These are phyloP conservation scores for Xiphophorus couchianus DNA, from an alignment of 2,113 vertebrate genomes.

Conservation along the genomic window DNA sequence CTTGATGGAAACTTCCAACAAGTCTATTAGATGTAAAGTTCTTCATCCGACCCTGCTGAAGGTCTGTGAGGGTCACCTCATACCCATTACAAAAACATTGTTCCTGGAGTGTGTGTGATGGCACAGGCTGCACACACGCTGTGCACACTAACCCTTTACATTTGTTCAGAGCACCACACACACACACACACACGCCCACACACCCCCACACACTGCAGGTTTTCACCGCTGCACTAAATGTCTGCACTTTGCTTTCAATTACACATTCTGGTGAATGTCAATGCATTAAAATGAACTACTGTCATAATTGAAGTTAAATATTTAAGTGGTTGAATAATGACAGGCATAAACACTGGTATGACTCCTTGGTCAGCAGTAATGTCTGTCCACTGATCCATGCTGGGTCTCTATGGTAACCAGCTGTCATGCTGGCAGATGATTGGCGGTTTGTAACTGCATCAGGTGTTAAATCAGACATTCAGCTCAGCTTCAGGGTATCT, in stretches of 20 bases:
- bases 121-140: neutral
- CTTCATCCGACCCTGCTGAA: neutral
- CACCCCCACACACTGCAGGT: neutral
- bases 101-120: neutral
- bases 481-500: too few species aligned
- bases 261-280: neutral
- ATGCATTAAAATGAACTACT: too few species aligned
- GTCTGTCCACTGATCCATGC: too few species aligned
- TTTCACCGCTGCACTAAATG: neutral
- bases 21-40: conserved; percentile 15
- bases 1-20: conserved; percentile 22
- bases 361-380: too few species aligned
- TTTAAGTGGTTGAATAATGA: neutral
- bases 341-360: neutral
- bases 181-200: too few species aligned
- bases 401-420: too few species aligned
- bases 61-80: conserved; percentile 23
- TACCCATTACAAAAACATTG: neutral
- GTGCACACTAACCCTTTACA: too few species aligned
- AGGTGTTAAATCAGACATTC: too few species aligned
- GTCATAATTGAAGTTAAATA: too few species aligned
- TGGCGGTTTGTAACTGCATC: too few species aligned
- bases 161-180: neutral
- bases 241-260: neutral
- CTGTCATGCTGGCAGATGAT: too few species aligned